Evolutionary conservation across 2,888 invertebrate genomes (phyloP), one percentile per base, ranked within the genome.

Genomic region (Embidobia sp.): DNA sequence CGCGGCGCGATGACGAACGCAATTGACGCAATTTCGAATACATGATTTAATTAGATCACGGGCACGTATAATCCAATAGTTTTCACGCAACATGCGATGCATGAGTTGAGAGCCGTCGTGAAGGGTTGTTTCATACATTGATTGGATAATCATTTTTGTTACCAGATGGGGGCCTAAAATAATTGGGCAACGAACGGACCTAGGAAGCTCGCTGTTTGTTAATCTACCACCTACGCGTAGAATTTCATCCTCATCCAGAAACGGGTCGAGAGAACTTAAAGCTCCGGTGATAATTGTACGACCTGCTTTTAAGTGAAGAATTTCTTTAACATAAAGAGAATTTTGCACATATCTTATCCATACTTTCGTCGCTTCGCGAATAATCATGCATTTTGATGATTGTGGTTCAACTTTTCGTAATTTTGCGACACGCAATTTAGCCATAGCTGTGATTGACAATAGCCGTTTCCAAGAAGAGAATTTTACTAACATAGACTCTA

Each of bases 101-200:
- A 49, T 49, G 0, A 49, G 33, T 49, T 49, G 49, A 0, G 49
- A 33, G 1, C 49, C 49, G 3, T 33, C 49, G 8, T 49, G 49
- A 1, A 49, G 19, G 1, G 31, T 49, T 1, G 49, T 1, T 2
- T 18, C 3, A 16, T 49, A 33, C 1, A 13, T 26, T 0, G 26
- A 0, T 18, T 11, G 3, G 5, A 42, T 42, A 0, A 42, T 18
- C 3, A 48, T 1, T 1, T 4, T 2, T 6, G 46, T 46, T 10
- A 46, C 0, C 11, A 27, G 13, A 26, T 48, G 48, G 0, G 48
- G 18, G 8, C 48, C 48, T 16, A 48, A n/a, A 1, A 48, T 27
- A 18, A 48, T 29, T 13, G 48, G 48, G 1, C 31, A 15, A 2
- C 6, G 6, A 10, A n/a, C n/a, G n/a, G n/a, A n/a, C n/a, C n/a